Evolutionary conservation across 2,113 vertebrate genomes (phyloP).

Genomic region (Menura novaehollandiae): DNA sequence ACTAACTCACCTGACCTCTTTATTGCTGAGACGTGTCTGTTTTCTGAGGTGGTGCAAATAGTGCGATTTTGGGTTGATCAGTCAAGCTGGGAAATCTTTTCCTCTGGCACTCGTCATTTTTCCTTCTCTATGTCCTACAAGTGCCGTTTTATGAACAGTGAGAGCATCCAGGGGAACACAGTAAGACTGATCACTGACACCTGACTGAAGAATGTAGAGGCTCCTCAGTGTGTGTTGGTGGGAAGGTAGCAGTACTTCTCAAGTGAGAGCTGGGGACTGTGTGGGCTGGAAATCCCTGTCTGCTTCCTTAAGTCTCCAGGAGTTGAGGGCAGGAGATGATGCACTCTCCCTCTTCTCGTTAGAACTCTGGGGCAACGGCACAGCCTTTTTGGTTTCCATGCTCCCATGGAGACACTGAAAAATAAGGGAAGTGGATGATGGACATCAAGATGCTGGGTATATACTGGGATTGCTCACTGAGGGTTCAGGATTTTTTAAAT

Average conservation of each 20-base stretch:
- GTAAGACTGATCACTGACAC: not conserved
- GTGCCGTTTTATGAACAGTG: not conserved
- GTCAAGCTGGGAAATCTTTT: not conserved
- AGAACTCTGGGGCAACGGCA: not conserved
- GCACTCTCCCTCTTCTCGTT: not conserved
- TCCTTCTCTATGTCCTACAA: not conserved
- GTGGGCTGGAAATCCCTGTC: not conserved
- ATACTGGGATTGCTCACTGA: not conserved
- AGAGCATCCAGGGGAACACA: not conserved
- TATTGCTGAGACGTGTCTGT: not conserved
- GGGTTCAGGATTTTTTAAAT: not conserved
- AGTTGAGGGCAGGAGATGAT: not conserved
- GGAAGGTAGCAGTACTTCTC: not conserved
- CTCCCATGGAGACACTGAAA: not conserved
- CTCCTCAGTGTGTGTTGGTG: not conserved
- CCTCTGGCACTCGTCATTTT: not conserved
- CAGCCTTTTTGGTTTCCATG: not conserved
- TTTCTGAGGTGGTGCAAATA: not conserved
- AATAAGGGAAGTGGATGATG: too few relatives aligned
- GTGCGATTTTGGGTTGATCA: not conserved
- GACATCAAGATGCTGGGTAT: not conserved
- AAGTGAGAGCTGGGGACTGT: not conserved
- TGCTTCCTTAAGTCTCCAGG: not conserved
- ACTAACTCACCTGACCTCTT: fast-evolving
- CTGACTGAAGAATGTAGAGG: not conserved